Percentiles rank a stretch among this genome's conserved stretches.
Evolutionary conservation across 2,113 vertebrate genomes (phyloP).

Genomic region (Elaphurus davidianus): DNA sequence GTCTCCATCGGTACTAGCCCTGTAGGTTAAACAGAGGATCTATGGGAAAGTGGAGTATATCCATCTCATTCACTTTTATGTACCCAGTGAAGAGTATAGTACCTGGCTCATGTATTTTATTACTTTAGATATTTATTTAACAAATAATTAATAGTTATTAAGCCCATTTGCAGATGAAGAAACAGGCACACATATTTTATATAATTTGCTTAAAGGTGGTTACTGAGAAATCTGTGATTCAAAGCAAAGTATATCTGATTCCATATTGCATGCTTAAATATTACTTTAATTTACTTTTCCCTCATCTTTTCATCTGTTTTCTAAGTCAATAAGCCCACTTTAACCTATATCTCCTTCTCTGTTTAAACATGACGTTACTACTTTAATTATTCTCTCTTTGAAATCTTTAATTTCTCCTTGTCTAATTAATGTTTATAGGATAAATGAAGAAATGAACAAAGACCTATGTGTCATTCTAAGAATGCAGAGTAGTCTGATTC

Average conservation of each 20-base stretch:
- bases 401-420: not conserved
- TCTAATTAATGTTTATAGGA: not conserved
- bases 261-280: not conserved
- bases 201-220: not conserved
- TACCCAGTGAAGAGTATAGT: not conserved
- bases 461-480: not conserved
- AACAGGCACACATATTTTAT: not conserved
- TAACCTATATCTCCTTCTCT: not conserved
- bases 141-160: not conserved
- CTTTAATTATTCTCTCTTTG: not conserved
- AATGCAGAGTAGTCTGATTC: not conserved
- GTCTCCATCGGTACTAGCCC: not conserved
- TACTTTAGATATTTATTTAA: not conserved
- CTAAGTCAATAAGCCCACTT: not conserved
- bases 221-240: not conserved
- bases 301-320: not conserved
- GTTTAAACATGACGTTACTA: not conserved
- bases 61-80: not conserved
- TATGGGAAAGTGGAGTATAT: not conserved
- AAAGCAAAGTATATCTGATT: not conserved
- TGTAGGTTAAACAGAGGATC: not conserved
- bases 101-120: not conserved
- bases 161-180: not conserved
- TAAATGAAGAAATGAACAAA: not conserved
- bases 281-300: not conserved